These are phyloP conservation scores for Labrus mixtus DNA, from an alignment of 2,113 vertebrate species.

Conservation along the genomic window DNA sequence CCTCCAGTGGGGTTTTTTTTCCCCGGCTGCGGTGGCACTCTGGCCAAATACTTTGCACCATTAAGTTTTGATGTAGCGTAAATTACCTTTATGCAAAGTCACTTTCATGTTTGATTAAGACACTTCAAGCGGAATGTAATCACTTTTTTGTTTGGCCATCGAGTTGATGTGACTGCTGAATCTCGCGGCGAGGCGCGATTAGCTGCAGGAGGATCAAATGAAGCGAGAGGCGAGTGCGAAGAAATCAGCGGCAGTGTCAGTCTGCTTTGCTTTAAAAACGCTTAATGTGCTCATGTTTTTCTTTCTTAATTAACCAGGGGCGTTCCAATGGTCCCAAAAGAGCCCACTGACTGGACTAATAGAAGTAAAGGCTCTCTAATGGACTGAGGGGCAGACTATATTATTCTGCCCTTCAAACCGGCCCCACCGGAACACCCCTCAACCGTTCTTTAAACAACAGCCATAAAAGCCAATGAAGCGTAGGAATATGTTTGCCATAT, in stretches of 20 bases:
- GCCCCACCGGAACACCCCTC: slow-evolving; percentile 51
- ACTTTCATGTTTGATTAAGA: slow-evolving; percentile 58
- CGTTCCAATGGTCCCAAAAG: slow-evolving; percentile 71
- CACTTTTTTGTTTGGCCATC: slow-evolving; percentile 41
- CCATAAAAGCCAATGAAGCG: slow-evolving; percentile 83
- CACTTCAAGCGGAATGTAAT: slow-evolving; percentile 47
- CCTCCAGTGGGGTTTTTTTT: slow-evolving; percentile 31
- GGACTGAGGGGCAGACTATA: slow-evolving; percentile 72
- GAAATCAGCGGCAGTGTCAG: slow-evolving; percentile 26
- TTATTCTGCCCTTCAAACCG: slow-evolving; percentile 76
- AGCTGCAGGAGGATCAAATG: slow-evolving; percentile 51
- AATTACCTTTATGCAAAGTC: slow-evolving; percentile 53
- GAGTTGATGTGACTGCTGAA: slow-evolving; percentile 33
- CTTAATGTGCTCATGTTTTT: slow-evolving; percentile 68
- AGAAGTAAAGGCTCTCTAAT: slow-evolving; percentile 82
- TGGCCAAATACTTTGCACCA: slow-evolving; percentile 30
- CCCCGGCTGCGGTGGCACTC: slow-evolving; percentile 7
- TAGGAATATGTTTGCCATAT: slow-evolving; percentile 86
- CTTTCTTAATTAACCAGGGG: slow-evolving; percentile 72
- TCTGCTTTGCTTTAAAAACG: slow-evolving; percentile 42
- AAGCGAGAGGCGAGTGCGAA: slow-evolving; percentile 26
- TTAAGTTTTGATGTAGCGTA: slow-evolving; percentile 43
- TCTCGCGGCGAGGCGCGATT: slow-evolving; percentile 42
- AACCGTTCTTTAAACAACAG: slow-evolving; percentile 78
- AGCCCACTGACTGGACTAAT: slow-evolving; percentile 70